Conservation (phyloP, 1,140 invertebrate species). For the Leptinotarsa lineolata region DNA sequence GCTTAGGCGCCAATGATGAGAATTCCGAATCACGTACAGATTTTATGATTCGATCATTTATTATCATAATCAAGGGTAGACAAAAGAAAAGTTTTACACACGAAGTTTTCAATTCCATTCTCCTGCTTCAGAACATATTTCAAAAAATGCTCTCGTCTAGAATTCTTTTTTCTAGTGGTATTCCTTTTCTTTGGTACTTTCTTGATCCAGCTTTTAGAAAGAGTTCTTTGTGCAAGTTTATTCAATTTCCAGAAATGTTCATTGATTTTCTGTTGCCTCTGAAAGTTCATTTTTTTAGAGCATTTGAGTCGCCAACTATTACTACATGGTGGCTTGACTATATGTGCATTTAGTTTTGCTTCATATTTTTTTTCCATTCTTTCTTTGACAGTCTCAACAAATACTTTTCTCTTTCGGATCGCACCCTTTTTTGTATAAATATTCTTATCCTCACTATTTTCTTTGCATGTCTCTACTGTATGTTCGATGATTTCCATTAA, state of each 20-base stretch:
- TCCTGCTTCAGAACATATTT: too few species aligned
- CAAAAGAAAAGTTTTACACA: too few species aligned
- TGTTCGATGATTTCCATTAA: conserved; percentile 7
- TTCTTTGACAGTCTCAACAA: conserved; percentile 20
- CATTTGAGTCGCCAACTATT: conserved; percentile 26
- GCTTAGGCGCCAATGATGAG: too few species aligned
- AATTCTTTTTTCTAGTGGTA: conserved; percentile 26
- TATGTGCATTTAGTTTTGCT: conserved; percentile 14
- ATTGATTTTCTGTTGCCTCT: too few species aligned
- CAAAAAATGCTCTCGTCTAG: conserved; percentile 11
- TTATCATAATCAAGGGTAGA: too few species aligned
- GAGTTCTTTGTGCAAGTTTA: conserved; percentile 25
- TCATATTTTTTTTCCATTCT: conserved; percentile 20
- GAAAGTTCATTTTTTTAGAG: conserved; percentile 17
- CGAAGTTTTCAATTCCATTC: too few species aligned
- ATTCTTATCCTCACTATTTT: too few species aligned
- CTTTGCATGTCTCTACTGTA: too few species aligned
- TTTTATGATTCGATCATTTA: background rate
- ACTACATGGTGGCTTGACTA: too few species aligned
- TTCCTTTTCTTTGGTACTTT: conserved; percentile 24
- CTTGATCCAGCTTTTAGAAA: conserved; percentile 29
- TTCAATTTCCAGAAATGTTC: conserved; percentile 30
- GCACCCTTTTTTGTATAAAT: too few species aligned
- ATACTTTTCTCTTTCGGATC: too few species aligned
- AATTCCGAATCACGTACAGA: conserved; percentile 21